Evolutionary conservation across 2,797 vertebrate genomes (phyloP).

Genomic region (Gambelia wislizenii): DNA sequence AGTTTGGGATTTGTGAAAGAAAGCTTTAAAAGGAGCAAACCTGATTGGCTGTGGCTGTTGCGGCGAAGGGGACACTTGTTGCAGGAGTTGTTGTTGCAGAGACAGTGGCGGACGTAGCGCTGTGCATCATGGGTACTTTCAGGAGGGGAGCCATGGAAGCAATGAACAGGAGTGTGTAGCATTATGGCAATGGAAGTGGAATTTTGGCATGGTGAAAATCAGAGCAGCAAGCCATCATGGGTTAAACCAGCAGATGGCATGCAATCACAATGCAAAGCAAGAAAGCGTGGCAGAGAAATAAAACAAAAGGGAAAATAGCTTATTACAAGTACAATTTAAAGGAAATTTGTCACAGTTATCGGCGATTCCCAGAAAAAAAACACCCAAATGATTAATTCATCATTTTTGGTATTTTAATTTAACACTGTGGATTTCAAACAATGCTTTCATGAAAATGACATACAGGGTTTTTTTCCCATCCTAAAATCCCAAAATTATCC

Average conservation of each 20-base stretch:
- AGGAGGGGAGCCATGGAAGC: constrained; percentile 99
- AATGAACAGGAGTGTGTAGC: constrained; percentile 99
- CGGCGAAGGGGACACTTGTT: constrained; percentile 99
- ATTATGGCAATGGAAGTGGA: constrained; percentile 97
- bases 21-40: constrained; percentile 99
- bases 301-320: constrained; percentile 91
- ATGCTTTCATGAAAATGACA: constrained; percentile 2
- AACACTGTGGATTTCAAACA: neutral
- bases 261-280: constrained; percentile 98
- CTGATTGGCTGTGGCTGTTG: constrained; percentile 99
- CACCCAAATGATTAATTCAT: constrained; percentile 10
- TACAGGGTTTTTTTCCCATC: neutral
- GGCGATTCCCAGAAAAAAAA: constrained; percentile 88
- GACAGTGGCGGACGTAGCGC: constrained; percentile 99
- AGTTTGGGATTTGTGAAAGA: constrained; percentile 96
- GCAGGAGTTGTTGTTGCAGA: constrained; percentile 99
- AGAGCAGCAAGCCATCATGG: constrained; percentile 98
- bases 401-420: neutral
- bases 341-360: constrained; percentile 89
- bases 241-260: constrained; percentile 99
- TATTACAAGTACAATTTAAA: constrained; percentile 93
- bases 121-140: constrained; percentile 99
- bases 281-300: constrained; percentile 93
- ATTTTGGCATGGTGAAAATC: constrained; percentile 93
- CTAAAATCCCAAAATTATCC: neutral